Evolutionary conservation across 1,140 invertebrate genomes (phyloP).

Genomic region (Heterodera schachtii): DNA sequence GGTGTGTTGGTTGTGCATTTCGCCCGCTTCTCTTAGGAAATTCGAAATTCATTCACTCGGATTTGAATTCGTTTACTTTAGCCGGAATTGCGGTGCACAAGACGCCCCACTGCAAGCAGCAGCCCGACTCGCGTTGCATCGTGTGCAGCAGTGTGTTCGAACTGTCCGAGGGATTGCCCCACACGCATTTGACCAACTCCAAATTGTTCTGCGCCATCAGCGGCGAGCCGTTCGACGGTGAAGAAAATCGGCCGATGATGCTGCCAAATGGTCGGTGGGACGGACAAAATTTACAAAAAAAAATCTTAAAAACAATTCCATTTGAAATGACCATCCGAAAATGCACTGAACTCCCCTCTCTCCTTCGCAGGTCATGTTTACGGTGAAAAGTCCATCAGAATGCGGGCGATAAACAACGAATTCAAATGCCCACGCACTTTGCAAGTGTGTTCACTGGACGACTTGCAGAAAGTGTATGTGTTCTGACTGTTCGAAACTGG

Average conservation of each 20-base stretch:
- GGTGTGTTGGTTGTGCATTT: background rate
- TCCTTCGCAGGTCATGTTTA: conserved; percentile 32
- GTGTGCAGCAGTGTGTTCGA: conserved; percentile 87
- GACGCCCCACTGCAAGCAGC: conserved; percentile 49
- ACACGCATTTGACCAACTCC: conserved; percentile 82
- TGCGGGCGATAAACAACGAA: conserved; percentile 34
- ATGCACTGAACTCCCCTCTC: background rate
- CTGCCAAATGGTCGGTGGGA: conserved; percentile 81
- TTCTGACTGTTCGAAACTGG: too few relatives aligned
- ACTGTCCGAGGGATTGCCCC: conserved; percentile 83
- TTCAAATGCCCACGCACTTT: conserved; percentile 35
- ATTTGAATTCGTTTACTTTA: background rate
- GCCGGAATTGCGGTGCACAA: conserved; percentile 53
- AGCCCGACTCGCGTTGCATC: conserved; percentile 75
- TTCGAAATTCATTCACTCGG: too few relatives aligned
- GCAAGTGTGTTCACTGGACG: conserved; percentile 25
- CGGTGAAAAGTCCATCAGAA: conserved; percentile 45
- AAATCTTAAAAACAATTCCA: too few relatives aligned
- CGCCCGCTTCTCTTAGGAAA: background rate
- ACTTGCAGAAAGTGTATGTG: conserved; percentile 24
- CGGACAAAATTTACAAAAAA: background rate
- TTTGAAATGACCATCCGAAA: too few relatives aligned
- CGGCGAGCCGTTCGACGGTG: conserved; percentile 77
- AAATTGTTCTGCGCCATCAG: conserved; percentile 87
- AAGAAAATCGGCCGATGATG: conserved; percentile 96